Base-by-base conservation (phyloP, 2,113 vertebrate genomes). In the Danio rerio region DNA sequence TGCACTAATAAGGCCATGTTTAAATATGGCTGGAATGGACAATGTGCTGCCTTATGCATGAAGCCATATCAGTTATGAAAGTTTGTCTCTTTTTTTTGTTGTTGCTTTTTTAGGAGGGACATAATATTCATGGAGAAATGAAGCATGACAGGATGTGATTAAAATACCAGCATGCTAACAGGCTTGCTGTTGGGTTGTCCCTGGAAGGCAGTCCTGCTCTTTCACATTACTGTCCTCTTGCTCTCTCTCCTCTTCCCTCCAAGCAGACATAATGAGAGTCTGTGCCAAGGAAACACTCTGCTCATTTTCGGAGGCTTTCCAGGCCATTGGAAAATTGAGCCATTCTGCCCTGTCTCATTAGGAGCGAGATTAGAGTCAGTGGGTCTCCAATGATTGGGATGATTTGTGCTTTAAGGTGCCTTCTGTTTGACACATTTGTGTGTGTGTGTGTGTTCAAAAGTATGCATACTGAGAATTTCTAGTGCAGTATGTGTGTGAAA, bases 101-200 rank as follows among this genome's bases (percentile, higher is more conserved):
- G 49, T 52, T 7, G 7, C 7, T 52, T 7, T 52, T 7, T 52
- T 7, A 5, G 49, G 49, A 5, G 78, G 49, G 66, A 59, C 62
- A 75, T 84, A 81, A 81, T 81, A 79, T 83, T 81, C 63, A 74
- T 31, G 20, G 55, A 77, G 56, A 87, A 87, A 85, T 82, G 59
- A 88, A 81, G 78, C 87, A 82, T 84, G 71, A 79, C 83, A 53
- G 76, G 66, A 85, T 78, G 79, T 81, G 84, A 88, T 90, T 87
- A 86, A 91, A 92, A 90, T 83, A 87, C 87, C 86, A 74, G 86
- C 89, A 87, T 89, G 88, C 87, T 90, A 89, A 92, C 89, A 87
- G 89, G 89, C 62, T 77, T 8, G 16, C 42, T 66, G 71, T 76
- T 47, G 2, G 62, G 18, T 59, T 31, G 50, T 66, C 81, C 42